Base-by-base conservation (phyloP, 2,113 vertebrate genomes). In the Myrmecobius fasciatus region DNA sequence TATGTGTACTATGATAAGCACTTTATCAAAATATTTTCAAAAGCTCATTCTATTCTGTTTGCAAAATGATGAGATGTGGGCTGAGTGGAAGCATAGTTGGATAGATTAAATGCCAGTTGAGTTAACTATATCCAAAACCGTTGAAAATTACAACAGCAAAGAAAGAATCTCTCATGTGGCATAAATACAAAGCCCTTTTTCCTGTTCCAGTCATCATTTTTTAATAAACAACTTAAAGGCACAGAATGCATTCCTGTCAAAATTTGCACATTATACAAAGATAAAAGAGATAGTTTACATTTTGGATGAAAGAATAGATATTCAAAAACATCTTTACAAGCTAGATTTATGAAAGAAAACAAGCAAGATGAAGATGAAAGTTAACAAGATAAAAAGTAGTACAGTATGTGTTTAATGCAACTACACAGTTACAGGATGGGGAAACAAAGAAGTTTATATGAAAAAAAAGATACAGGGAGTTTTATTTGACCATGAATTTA, bases 301-400 rank as follows among this genome's bases (percentile, higher is more conserved):
- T 43, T 36, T 83, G 67, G n/a, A 83, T 83, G 67, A 43, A 83
- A 83, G 67, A 83, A 43, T 22, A 2, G 2, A 83, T 22, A 43
- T 43, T 43, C 17, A 83, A 83, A 83, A 83, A 43, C 17, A 83
- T 83, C 67, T 83, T 43, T 43, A 43, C 43, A 83, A n/a, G 67
- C 67, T 83, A 43, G 67, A 83, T 83, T 8, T 92, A 94, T 49
- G 52, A 49, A 90, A 7, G 28, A 9, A 60, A 92, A 89, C 54
- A 94, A 91, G 51, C 17, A 96, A 94, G 90, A 94, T 46, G 92
- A 96, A 94, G 90, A 94, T 46, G 92, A 2, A 54, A 93, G n/a
- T 92, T 43, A 94, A 91, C 20, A 94, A 10, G 92, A 91, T 91
- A 94, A 96, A 53, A 92, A 95, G 51, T 7, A 94, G 94, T 92